Evolutionary conservation across 2,888 invertebrate species (phyloP).

Genomic region (Agrochola lychnidis): DNA sequence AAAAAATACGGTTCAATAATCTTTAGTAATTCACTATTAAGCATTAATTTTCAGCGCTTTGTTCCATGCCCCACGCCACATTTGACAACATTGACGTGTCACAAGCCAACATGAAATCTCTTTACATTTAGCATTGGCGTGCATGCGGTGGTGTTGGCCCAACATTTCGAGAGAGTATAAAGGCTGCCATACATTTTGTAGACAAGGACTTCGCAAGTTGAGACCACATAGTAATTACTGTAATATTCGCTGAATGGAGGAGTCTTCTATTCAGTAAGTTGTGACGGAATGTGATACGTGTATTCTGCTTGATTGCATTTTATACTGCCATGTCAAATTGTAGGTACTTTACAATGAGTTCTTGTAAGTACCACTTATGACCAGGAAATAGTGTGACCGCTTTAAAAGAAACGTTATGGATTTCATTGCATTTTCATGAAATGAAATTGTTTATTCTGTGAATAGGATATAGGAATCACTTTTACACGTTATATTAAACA

Average conservation of each 20-base stretch:
- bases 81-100: constrained; percentile 6
- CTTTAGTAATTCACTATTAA: background rate
- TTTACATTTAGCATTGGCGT: constrained; percentile 23
- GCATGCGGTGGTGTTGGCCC: constrained; percentile 38
- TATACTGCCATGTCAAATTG: constrained; percentile 19
- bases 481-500: too few species aligned
- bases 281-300: constrained; percentile 6
- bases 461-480: too few species aligned
- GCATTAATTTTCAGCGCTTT: background rate
- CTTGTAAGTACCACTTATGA: background rate
- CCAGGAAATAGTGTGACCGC: background rate
- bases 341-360: background rate
- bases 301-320: constrained; percentile 29
- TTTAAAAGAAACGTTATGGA: background rate
- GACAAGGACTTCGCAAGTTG: constrained; percentile 38
- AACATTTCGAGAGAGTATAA: constrained; percentile 42
- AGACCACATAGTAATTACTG: constrained; percentile 50
- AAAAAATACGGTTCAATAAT: background rate
- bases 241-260: constrained; percentile 44
- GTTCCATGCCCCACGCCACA: background rate
- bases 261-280: constrained; percentile 40
- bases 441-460: too few species aligned
- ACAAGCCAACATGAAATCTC: constrained; percentile 27
- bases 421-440: background rate
- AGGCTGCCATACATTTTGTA: constrained; percentile 37